Evolutionary conservation across 2,888 invertebrate species (phyloP), one percentile per base, ranked within the genome.

Genomic region (Platycheirus rosarum): DNA sequence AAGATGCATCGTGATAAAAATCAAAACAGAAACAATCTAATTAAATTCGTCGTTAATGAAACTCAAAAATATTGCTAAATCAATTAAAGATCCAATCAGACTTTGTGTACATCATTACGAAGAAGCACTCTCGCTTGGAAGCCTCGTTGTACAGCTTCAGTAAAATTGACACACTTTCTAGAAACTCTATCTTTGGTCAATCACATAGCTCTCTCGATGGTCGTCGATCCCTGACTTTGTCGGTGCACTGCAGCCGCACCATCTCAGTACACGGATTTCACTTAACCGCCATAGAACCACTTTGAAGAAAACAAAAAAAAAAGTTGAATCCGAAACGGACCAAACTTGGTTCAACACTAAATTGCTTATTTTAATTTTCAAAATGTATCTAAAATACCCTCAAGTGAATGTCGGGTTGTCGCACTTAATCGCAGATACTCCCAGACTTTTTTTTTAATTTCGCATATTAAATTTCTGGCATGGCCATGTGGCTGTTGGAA

Each of bases 121-220:
- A 57, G 26, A 57, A 62, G 68, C 71, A 82, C 71, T 82, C 73
- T 77, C 68, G 68, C 71, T 78, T 35, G 7, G 13, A 68, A 60
- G 29, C 73, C 77, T 82, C 82, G 77, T n/a, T n/a, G n/a, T n/a
- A n/a, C n/a, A n/a, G n/a, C n/a, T n/a, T n/a, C n/a, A n/a, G n/a
- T n/a, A n/a, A n/a, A n/a, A n/a, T n/a, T 57, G 82, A 63, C 82
- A 82, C 57, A 82, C 82, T 82, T 82, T 82, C 82, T 82, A 55
- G 18, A 66, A 60, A 49, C 23, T 63, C 82, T 82, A 63, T 77
- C 71, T 69, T 26, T 69, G 71, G 68, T 68, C 73, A 68, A 44
- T 73, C 55, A 65, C 46, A 66, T 44, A 32, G 8, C 57, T 29
- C 26, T 23, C 55, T 32, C 6, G n/a, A n/a, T n/a, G n/a, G n/a